Evolutionary conservation across 2,888 invertebrate genomes (phyloP).

Genomic region (Cheilosia urbana): DNA sequence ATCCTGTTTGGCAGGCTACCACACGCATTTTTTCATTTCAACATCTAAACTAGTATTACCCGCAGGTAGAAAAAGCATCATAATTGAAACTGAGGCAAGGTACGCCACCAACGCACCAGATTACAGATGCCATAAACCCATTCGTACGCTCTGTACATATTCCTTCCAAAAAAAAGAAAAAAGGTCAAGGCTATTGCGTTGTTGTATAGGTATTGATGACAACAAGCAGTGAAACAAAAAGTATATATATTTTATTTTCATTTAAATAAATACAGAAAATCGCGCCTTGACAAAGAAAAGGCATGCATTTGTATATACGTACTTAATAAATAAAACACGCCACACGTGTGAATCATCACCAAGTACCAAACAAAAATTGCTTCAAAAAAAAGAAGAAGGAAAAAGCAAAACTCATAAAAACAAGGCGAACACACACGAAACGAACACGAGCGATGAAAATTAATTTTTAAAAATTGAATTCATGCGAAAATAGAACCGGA

Average conservation of each 20-base stretch:
- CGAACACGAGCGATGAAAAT: conserved; percentile 12
- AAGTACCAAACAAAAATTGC: conserved; percentile 1
- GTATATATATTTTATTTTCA: no score
- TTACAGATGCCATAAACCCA: not conserved
- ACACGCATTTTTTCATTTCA: not conserved
- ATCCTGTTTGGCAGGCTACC: not conserved
- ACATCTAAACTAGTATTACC: not conserved
- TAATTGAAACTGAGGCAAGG: not conserved
- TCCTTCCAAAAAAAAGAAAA: not conserved
- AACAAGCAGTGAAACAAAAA: no score
- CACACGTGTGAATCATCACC: conserved; percentile 18
- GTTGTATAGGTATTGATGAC: no score
- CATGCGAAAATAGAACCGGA: conserved; percentile 40
- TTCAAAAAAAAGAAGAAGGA: not conserved
- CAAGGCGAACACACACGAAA: conserved; percentile 4
- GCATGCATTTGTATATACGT: not conserved
- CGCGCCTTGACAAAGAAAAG: no score
- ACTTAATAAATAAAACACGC: conserved; percentile 14
- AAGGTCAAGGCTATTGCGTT: no score
- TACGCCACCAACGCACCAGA: not conserved
- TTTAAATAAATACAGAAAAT: no score
- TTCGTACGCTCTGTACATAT: not conserved
- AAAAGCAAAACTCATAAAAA: conserved; percentile 27
- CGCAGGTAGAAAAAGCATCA: not conserved
- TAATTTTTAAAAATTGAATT: conserved; percentile 31